Base-by-base conservation (phyloP, 2,888 invertebrate genomes). In the Scaptomyza parva region DNA sequence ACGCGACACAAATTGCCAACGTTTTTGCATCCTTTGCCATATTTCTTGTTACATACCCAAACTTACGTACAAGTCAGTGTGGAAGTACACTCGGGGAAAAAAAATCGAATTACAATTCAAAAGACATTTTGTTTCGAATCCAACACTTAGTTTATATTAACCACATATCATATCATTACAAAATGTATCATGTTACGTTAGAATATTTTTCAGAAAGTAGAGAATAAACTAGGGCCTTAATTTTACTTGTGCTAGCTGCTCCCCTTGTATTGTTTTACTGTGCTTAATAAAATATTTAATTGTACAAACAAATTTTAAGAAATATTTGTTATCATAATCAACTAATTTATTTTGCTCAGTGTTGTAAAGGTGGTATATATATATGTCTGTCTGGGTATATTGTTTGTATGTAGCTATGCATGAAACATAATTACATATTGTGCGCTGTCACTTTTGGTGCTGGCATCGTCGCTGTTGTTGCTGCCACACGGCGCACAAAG, bases 371-470 rank as follows among this genome's bases (percentile, higher is more conserved):
- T 60, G 28, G n/a, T 59, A 24, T 51, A 22, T 62, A 18, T 33
- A 6, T 33, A 33, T 60, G 12, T 50, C 28, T 47, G 30, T 55
- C 40, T 57, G 60, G 17, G 17, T 61, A 54, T 65, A 57, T 55
- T 35, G 48, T 51, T 52, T 66, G 44, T 60, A 61, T 61, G 63
- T 71, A 48, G 54, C 51, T 64, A 53, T 68, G 66, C 47, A 62
- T 68, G 85, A 75, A 84, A 88, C 87, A 86, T 85, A 85, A 88
- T 88, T 85, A 88, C 88, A 85, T 85, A 85, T 87, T 85, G 85
- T 88, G 82, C 87, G 78, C 88, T 88, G 85, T 88, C 85, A 85
- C 85, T 85, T 85, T 87, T 88, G 84, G 84, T 67, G 88, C 82
- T 82, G 66, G 63, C 57, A 44, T 67, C 47, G 54, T 57, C 61